Base-by-base conservation (phyloP, 30 jellyfish, hydroid and myxozoan species). In the Chrysaora quinquecirrha region DNA sequence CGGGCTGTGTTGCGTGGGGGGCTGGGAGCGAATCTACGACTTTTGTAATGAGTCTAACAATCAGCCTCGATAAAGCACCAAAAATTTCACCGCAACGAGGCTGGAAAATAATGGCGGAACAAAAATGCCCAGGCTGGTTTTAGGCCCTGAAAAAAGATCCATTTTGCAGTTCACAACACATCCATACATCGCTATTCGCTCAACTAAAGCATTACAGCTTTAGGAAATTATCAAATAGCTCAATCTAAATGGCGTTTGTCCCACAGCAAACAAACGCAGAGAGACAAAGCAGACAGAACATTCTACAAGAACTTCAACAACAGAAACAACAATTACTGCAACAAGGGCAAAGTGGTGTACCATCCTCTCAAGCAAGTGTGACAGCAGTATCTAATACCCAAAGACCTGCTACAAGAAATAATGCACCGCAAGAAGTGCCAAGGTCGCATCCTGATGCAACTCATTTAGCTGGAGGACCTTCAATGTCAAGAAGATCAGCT, bases 271-370 rank as follows among this genome's bases (percentile, higher is more conserved):
- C 79, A n/a, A 38, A 22, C 50, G 18, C 78, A 20, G 96, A 85
- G 28, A 48, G 89, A 58, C 89, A 76, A 60, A 92, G 87, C 78
- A 91, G 98, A 22, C 98, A 92, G 60, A 92, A 67, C 78, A 92
- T 92, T 61, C 68, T 92, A 22, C 96, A 92, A 58, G 98, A 92
- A 66, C 66, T 92, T 2, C 96, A 92, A 47, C 97, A 90, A 34
- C 95, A 87, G 52, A 86, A 92, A 68, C 98, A 92, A 50, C 98
- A 80, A 69, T 75, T 92, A 24, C 76, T 86, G 48, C 98, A 92
- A 56, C 95, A 81, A 65, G 89, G 76, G 12, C 66, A 63, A 28
- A 79, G 52, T 10, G 70, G 83, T 4, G 56, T 50, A 16, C 56
- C 87, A 11, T 38, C 62, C 23, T 58, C 92, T 32, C 63, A 30